These are phyloP conservation scores for Eledona agricola DNA, from an alignment of 2,888 invertebrate genomes.

Conservation along the genomic window DNA sequence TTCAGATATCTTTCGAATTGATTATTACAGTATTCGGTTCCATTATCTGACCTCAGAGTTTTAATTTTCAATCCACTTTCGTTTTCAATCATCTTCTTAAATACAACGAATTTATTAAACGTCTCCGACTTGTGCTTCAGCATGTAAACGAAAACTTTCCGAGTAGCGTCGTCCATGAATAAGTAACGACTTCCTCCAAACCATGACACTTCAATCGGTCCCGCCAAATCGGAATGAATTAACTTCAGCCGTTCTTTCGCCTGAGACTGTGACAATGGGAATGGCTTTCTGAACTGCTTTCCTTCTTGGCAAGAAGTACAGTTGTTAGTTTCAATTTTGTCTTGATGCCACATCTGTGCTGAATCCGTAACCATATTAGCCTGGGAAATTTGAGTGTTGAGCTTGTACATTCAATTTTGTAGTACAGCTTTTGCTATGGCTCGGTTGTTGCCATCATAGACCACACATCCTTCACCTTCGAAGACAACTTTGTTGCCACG, in stretches of 20 bases:
- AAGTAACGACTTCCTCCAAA: slow-evolving; percentile 41
- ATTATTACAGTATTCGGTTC: slow-evolving; percentile 33
- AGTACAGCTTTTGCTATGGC: background rate
- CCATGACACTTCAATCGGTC: slow-evolving; percentile 38
- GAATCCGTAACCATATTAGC: no score
- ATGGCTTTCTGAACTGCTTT: slow-evolving; percentile 24
- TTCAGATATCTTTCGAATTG: slow-evolving; percentile 44
- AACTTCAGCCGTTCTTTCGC: slow-evolving; percentile 39
- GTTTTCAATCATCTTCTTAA: slow-evolving; percentile 21
- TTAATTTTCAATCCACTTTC: slow-evolving; percentile 33
- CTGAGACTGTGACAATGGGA: no score
- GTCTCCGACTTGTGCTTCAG: slow-evolving; percentile 32
- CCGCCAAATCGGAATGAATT: slow-evolving; percentile 44
- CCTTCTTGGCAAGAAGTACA: slow-evolving; percentile 26
- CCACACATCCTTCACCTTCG: background rate
- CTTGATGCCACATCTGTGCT: no score
- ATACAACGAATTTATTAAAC: slow-evolving; percentile 19
- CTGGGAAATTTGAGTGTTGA: no score
- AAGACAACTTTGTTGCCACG: background rate
- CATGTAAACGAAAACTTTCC: slow-evolving; percentile 41
- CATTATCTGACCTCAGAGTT: slow-evolving; percentile 34
- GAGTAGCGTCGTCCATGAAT: slow-evolving; percentile 46
- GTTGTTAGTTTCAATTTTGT: slow-evolving; percentile 10
- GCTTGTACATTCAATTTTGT: no score
- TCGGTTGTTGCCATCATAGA: background rate